Evolutionary conservation across 1,140 invertebrate genomes (phyloP).

Genomic region (Atta texana): DNA sequence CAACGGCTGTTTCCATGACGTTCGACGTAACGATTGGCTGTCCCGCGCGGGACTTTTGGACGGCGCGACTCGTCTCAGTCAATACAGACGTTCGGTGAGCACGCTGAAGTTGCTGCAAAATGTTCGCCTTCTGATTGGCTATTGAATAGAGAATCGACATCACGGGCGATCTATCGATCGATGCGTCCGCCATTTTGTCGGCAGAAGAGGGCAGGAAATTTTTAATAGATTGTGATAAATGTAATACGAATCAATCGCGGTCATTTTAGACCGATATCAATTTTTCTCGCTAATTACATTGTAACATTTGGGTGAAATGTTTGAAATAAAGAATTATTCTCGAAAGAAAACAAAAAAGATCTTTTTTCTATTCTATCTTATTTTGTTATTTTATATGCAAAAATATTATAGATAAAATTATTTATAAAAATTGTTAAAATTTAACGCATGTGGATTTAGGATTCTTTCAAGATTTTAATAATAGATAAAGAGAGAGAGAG

Average conservation of each 20-base stretch:
- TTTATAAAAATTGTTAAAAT: background rate
- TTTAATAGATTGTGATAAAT: conserved; percentile 16
- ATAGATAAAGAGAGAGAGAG: background rate
- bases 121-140: background rate
- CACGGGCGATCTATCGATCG: background rate
- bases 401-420: background rate
- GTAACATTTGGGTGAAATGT: background rate
- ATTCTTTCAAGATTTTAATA: background rate
- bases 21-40: background rate
- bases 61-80: background rate
- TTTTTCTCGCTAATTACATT: background rate
- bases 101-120: too few species aligned
- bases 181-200: conserved; percentile 22
- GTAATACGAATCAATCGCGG: conserved; percentile 10
- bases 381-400: background rate
- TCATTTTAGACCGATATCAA: background rate
- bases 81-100: background rate
- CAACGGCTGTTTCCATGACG: background rate
- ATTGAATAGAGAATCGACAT: background rate
- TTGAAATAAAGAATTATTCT: background rate
- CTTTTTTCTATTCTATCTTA: background rate
- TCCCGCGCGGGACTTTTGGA: background rate
- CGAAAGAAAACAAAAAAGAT: background rate
- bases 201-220: background rate
- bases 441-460: too few species aligned